phyloP scores from a whole-genome alignment of 2,888 invertebrate species.

The Orthosia cruda region DNA sequence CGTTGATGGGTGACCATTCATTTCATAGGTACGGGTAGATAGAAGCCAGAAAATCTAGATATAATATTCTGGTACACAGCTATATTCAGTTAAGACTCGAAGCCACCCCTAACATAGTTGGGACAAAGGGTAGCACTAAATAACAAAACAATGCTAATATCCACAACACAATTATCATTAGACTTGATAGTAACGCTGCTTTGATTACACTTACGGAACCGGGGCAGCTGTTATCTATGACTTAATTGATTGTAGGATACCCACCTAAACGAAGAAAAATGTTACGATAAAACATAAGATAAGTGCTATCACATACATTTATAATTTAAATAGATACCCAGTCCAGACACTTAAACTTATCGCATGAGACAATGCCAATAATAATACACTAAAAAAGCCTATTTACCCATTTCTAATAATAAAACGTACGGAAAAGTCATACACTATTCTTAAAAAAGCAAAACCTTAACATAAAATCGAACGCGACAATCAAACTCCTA shows the following conservation, averaged over 20 bases:
- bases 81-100: no score
- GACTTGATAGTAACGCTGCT: no score
- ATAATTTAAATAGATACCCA: background rate
- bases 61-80: no score
- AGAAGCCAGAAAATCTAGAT: no score
- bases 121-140: no score
- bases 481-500: background rate
- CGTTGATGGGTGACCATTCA: no score
- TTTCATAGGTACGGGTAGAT: no score
- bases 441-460: background rate
- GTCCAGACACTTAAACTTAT: background rate
- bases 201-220: no score
- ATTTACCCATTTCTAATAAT: background rate
- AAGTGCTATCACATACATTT: background rate
- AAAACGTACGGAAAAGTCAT: background rate
- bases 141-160: no score
- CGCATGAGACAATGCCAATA: background rate
- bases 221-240: background rate
- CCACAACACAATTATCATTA: no score
- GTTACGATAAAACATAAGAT: background rate
- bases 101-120: no score
- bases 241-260: background rate
- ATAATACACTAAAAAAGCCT: background rate
- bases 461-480: constrained; percentile 4
- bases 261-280: background rate